These are phyloP conservation scores for Glaucidium brasilianum DNA, from an alignment of 2,113 vertebrate species.

Conservation along the genomic window DNA sequence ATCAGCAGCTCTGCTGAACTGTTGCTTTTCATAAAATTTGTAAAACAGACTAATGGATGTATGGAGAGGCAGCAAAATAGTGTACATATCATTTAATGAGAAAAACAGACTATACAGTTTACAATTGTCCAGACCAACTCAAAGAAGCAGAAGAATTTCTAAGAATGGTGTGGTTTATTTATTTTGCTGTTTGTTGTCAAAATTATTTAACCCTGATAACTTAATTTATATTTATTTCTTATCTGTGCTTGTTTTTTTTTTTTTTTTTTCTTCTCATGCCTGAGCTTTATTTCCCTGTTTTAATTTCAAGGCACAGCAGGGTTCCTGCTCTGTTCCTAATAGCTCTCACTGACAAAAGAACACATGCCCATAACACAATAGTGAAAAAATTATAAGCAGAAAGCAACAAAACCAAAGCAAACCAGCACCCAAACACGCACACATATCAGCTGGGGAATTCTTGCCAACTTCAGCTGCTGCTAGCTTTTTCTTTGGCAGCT, in stretches of 20 bases:
- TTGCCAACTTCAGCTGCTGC: neutral
- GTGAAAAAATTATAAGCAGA: conserved; percentile 2
- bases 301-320: conserved; percentile 62
- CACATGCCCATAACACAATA: neutral
- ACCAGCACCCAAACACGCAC: neutral
- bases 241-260: neutral
- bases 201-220: conserved; percentile 14
- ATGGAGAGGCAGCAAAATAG: neutral
- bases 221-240: conserved; percentile 40
- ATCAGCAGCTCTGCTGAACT: neutral
- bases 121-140: neutral
- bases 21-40: neutral
- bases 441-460: neutral
- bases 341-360: conserved; percentile 25
- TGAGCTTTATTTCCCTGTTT: neutral
- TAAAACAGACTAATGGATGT: neutral
- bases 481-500: neutral
- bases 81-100: neutral
- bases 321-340: conserved; percentile 42
- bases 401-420: conserved; percentile 15
- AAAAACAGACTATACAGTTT: neutral
- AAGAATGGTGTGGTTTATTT: neutral
- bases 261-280: neutral
- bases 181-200: neutral
- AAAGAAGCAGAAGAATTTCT: neutral